Conservation (phyloP, 1,140 invertebrate species). For the Caenorhabditis inopinata region DNA sequence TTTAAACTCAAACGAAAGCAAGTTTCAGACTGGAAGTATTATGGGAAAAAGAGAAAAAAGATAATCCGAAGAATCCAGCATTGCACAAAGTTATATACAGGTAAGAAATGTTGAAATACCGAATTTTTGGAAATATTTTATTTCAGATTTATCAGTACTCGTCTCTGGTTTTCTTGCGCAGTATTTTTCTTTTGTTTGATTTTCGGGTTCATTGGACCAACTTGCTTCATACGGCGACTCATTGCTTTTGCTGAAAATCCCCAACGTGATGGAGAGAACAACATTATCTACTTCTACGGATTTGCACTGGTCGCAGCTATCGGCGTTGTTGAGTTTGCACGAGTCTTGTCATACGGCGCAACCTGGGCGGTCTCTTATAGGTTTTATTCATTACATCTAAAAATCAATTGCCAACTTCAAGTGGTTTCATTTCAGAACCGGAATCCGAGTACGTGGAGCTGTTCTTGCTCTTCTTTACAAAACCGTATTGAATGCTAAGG, state of each 20-base stretch:
- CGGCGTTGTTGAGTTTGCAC: slow-evolving; percentile 69
- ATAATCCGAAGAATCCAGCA: slow-evolving; percentile 59
- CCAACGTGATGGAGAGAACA: slow-evolving; percentile 11
- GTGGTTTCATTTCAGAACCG: slow-evolving; percentile 68
- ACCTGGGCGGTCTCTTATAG: slow-evolving; percentile 72
- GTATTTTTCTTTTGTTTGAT: slow-evolving; percentile 70
- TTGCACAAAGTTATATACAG: slow-evolving; percentile 40
- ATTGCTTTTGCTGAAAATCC: slow-evolving; percentile 55
- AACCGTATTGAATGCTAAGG: slow-evolving; percentile 72
- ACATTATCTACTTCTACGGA: slow-evolving; percentile 55
- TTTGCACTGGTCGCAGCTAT: slow-evolving; percentile 56
- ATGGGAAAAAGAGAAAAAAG: slow-evolving; percentile 67
- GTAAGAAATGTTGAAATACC: not conserved
- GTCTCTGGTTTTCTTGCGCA: slow-evolving; percentile 69
- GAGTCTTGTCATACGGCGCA: slow-evolving; percentile 71
- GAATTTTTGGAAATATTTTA: slow-evolving; percentile 67
- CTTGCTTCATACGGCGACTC: slow-evolving; percentile 59
- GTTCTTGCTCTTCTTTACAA: slow-evolving; percentile 73
- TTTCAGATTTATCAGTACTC: slow-evolving; percentile 70
- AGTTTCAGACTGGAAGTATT: slow-evolving; percentile 64
- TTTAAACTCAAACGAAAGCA: not conserved
- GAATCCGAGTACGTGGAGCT: slow-evolving; percentile 72
- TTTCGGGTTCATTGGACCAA: slow-evolving; percentile 72
- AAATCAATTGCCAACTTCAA: not conserved
- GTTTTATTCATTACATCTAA: not conserved